Evolutionary conservation across 2,888 invertebrate genomes (phyloP).

Genomic region (Leptinotarsa haldemani): DNA sequence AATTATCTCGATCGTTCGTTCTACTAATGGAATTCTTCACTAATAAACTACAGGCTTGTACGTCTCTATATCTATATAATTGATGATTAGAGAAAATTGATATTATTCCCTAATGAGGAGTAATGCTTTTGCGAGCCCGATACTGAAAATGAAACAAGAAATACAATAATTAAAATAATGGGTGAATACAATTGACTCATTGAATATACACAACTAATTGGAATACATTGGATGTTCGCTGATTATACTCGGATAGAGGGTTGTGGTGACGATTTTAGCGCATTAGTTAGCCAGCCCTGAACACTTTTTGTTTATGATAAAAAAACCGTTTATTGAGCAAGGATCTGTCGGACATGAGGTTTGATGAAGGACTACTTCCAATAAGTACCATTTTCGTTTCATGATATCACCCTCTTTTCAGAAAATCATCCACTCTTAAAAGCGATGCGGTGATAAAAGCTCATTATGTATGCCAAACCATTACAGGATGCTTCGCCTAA

Average conservation of each 20-base stretch:
- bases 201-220: slow-evolving; percentile 1
- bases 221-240: neutral
- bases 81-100: slow-evolving; percentile 23
- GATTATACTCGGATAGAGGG: neutral
- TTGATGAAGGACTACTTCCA: no score
- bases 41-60: slow-evolving; percentile 27
- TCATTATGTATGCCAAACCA: no score
- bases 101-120: slow-evolving; percentile 25
- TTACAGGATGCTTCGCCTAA: no score
- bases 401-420: no score
- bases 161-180: slow-evolving; percentile 7
- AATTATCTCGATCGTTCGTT: slow-evolving; percentile 24
- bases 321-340: no score
- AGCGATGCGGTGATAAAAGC: no score
- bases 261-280: neutral
- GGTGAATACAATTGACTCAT: slow-evolving; percentile 8
- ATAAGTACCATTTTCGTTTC: no score
- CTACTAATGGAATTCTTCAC: slow-evolving; percentile 19
- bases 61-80: slow-evolving; percentile 23
- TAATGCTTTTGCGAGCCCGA: slow-evolving; percentile 11
- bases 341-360: no score
- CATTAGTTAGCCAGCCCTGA: neutral
- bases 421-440: no score
- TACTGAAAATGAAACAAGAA: neutral
- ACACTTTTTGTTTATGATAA: neutral